Evolutionary conservation across 2,113 vertebrate species (phyloP), one percentile per base, ranked within the genome.

Genomic region (Seriola rivoliana): DNA sequence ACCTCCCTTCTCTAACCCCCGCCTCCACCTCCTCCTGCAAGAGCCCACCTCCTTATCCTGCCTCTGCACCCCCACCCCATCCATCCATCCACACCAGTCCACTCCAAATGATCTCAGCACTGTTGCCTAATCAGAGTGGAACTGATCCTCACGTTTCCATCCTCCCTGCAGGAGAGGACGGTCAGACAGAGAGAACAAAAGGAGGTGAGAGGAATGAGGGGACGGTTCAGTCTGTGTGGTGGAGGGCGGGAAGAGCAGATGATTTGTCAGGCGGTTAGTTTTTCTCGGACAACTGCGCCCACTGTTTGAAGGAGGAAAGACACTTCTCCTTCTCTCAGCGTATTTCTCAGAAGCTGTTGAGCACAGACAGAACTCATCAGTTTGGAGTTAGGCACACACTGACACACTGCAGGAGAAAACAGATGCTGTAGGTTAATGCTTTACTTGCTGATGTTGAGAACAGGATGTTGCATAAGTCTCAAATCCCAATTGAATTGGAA

Each of bases 381-480:
- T 64, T 7, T 2, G 1, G 29, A 68, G 54, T 55, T 60, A 42
- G 12, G 36, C 55, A 36, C 34, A 70, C 21, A 57, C 57, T 55
- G 13, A 38, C 38, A 38, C 40, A 42, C 40, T 9, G 40, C 34
- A 70, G 71, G 57, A 70, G 59, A 63, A 69, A 87, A 71, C 40
- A 84, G 70, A 81, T 80, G 71, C 79, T 73, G 62, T 68, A 85
- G 58, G 59, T 80, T 79, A 85, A 74, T 71, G 23, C 80, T 78
- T 79, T 80, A 29, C 84, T 77, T 25, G 67, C 75, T 81, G 48
- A 67, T 75, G 80, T 66, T 13, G 58, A n/a, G 50, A 52, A 52
- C 50, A 52, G 50, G 44, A 90, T 76, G 87, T 89, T 90, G 72
- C 80, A 74, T 74, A 80, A 86, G 72, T 58, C 70, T 81, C 6